Base-by-base conservation (phyloP, 2,888 invertebrate species). In the Leptopilina syphax region DNA sequence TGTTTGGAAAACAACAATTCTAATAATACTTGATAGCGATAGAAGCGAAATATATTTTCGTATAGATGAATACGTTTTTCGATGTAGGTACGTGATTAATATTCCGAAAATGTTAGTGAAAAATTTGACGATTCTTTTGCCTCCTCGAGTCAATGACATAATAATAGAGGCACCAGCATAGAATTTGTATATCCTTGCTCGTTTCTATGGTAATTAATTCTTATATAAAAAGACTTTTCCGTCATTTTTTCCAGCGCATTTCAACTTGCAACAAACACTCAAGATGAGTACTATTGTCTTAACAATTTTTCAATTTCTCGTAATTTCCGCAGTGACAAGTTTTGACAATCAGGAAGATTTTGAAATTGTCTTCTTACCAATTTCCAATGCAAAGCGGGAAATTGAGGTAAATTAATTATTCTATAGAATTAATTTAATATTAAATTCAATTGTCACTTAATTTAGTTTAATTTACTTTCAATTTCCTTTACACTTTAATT, bases 131-230 rank as follows among this genome's bases (percentile, higher is more conserved):
- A n/a, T 57, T 57, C 13, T 18, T 18, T 18, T 13, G 2, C 9
- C 9, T n/a, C 1, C 9, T 27, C 1, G 54, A 79, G 83, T 84
- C 80, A 83, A 84, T 77, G 83, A 80, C 83, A 80, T 77, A 70
- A 79, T 65, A 65, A 88, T 88, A 87, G 83, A 85, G 89, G 88
- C 85, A 86, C 89, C 89, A 89, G 89, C 87, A 89, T 88, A 81
- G 84, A 83, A 68, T 81, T 83, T 73, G 76, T 18, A 18, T 77
- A 81, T 82, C 54, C 27, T 41, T 68, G 65, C 18, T 57, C 8
- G 80, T 79, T 81, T 66, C 78, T 79, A 79, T 81, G 76, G 81
- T 77, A 81, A 84, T 83, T 81, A 77, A 34, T 3, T 60, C 8
- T 78, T 67, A 79, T 82, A 84, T 87, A 87, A 84, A 84, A 85